phyloP scores from a whole-genome alignment of 37 sponge, comb jelly and placozoan species.

The Haliclona indistincta region DNA sequence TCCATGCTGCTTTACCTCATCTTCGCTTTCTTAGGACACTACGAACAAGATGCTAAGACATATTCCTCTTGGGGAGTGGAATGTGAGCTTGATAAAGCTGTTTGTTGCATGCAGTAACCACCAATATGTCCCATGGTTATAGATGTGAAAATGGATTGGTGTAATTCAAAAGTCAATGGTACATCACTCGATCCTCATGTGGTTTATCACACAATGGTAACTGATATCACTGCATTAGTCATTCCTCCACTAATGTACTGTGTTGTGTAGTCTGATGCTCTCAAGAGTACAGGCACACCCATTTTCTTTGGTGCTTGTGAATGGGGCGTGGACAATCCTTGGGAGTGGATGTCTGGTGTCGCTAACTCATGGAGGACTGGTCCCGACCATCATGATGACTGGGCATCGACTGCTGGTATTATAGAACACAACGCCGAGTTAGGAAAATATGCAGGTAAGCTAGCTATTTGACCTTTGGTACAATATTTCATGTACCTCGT shows the following conservation, averaged over 20 bases:
- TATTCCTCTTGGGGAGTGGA: slow-evolving; percentile 86
- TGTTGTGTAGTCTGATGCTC: slow-evolving; percentile 63
- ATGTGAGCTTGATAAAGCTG: slow-evolving; percentile 40
- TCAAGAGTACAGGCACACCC: slow-evolving; percentile 71
- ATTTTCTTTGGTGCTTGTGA: slow-evolving; percentile 88
- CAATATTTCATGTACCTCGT: not conserved
- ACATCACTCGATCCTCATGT: slow-evolving; percentile 71
- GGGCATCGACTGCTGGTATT: slow-evolving; percentile 74
- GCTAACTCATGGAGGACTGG: slow-evolving; percentile 92
- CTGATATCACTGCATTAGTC: not conserved
- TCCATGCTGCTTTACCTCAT: too few relatives aligned
- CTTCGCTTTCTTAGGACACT: slow-evolving; percentile 58
- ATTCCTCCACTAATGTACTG: not conserved
- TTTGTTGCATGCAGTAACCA: not conserved
- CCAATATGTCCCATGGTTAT: not conserved
- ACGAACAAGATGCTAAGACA: slow-evolving; percentile 78
- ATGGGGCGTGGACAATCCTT: slow-evolving; percentile 81
- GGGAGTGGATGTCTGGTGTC: slow-evolving; percentile 81
- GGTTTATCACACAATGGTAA: slow-evolving; percentile 79
- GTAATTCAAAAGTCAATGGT: slow-evolving; percentile 78
- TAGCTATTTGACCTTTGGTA: not conserved
- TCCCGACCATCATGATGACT: slow-evolving; percentile 77
- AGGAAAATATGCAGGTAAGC: slow-evolving; percentile 64
- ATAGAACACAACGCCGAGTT: slow-evolving; percentile 72
- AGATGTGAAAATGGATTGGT: slow-evolving; percentile 95